Base-by-base conservation (phyloP, 2,797 vertebrate genomes). In the Dipus sagitta region DNA sequence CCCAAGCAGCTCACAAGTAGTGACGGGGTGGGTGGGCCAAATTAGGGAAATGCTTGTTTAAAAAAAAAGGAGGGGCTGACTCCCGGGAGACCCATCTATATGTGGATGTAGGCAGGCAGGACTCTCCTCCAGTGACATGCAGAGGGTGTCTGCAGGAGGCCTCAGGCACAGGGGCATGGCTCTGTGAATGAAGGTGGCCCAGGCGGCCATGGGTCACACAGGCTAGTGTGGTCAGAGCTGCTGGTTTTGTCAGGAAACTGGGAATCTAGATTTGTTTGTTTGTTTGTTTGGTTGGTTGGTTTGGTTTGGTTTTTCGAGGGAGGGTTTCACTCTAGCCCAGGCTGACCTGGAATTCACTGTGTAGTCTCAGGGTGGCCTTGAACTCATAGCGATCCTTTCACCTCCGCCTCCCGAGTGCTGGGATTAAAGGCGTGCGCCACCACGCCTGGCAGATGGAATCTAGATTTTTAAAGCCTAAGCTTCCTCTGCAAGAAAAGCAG, bases 41-140 rank as follows among this genome's bases (percentile, higher is more conserved):
- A 7, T 18, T 28, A 21, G 14, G 34, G 6, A 23, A 64, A 23
- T 6, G 30, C 12, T 62, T 54, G 20, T 1, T 47, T 2, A 15
- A 14, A 3, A 7, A 26, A 60, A 9, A 71, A 15, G 47, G 9
- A n/a, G 79, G 28, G 1, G 34, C 13, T 34, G 80, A 26, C 12
- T 11, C 7, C 20, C 0, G 3, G 74, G 12, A 60, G 21, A 28
- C 12, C 20, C 0, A 0, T 8, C 26, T 32, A 32, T 0, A n/a
- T n/a, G n/a, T n/a, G n/a, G n/a, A 10, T 64, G 10, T 15, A 18
- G 9, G 42, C 0, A 34, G n/a, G 72, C 18, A 30, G 58, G 76
- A 68, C 10, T 47, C 58, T 47, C 47, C 42, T 54, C 20, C 1
- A 0, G 30, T 28, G 3, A 3, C 0, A 1, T 0, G 52, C 11